phyloP scores from a whole-genome alignment of 2,113 vertebrate genomes.

The Epinephelus cyanopodus region DNA sequence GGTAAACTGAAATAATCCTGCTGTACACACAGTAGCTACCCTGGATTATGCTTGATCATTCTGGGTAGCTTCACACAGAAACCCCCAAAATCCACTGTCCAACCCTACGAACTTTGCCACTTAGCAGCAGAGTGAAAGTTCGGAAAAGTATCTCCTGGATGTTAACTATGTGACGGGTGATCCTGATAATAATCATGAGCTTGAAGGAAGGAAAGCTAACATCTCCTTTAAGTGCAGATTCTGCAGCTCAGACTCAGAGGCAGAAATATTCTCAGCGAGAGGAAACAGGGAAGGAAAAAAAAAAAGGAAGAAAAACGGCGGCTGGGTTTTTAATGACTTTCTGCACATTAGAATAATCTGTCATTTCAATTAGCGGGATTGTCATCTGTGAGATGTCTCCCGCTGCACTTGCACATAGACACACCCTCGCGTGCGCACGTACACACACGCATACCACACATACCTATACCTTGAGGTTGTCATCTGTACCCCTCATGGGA shows the following conservation, averaged over 20 bases:
- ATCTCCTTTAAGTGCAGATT: constrained; percentile 81
- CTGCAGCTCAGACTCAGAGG: constrained; percentile 73
- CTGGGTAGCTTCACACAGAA: background rate
- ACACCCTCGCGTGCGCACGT: constrained; percentile 54
- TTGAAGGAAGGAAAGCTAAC: constrained; percentile 79
- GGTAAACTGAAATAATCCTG: constrained; percentile 58
- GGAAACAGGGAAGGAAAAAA: constrained; percentile 50
- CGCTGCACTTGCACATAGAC: constrained; percentile 73
- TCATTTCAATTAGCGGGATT: constrained; percentile 88
- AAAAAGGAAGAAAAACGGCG: constrained; percentile 75
- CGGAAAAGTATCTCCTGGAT: constrained; percentile 61
- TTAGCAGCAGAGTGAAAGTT: constrained; percentile 58
- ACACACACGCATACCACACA: constrained; percentile 64
- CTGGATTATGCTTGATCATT: constrained; percentile 41
- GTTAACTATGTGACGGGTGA: constrained; percentile 75
- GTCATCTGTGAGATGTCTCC: constrained; percentile 84
- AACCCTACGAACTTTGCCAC: constrained; percentile 26
- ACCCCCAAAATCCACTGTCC: constrained; percentile 29
- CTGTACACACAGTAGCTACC: constrained; percentile 46
- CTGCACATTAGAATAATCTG: constrained; percentile 88
- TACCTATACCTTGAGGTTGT: constrained; percentile 83
- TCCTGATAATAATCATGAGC: constrained; percentile 80
- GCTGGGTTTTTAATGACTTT: constrained; percentile 86
- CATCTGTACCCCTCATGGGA: constrained; percentile 85
- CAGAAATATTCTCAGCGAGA: constrained; percentile 77